Conservation (phyloP, 2,888 invertebrate species). For the Orchesellides sinensis region DNA sequence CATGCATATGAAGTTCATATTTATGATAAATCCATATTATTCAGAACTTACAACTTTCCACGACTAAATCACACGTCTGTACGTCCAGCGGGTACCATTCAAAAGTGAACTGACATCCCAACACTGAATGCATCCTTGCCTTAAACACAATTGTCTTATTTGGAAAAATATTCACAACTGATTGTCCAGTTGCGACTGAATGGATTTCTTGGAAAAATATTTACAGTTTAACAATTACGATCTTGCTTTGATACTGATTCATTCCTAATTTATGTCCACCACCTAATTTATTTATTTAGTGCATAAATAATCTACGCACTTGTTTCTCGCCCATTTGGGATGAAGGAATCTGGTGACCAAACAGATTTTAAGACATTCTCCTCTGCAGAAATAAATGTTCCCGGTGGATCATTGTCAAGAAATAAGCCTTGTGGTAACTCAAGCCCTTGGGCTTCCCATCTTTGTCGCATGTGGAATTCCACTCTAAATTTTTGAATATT, state of each 20-base stretch:
- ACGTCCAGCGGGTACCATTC: constrained; percentile 92
- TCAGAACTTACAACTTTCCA: constrained; percentile 88
- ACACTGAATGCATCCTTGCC: constrained; percentile 89
- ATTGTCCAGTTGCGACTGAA: constrained; percentile 87
- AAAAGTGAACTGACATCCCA: constrained; percentile 92
- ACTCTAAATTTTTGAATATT: too few relatives aligned
- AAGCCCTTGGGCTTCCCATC: constrained; percentile 87
- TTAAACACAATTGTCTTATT: constrained; percentile 89
- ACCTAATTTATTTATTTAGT: too few relatives aligned
- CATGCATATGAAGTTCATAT: too few relatives aligned
- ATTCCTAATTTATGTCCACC: too few relatives aligned
- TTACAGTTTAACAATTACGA: too few relatives aligned
- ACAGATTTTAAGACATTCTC: constrained; percentile 88
- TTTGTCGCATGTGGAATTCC: constrained; percentile 90
- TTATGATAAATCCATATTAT: background rate
- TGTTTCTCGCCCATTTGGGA: constrained; percentile 90
- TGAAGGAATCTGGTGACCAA: constrained; percentile 93
- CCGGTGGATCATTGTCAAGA: constrained; percentile 86
- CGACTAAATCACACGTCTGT: constrained; percentile 88
- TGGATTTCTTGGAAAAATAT: too few relatives aligned
- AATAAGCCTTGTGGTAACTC: constrained; percentile 87
- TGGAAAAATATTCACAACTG: constrained; percentile 87
- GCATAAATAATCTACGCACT: too few relatives aligned
- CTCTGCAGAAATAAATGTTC: constrained; percentile 88
- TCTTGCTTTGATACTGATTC: too few relatives aligned